Evolutionary conservation across 2,797 vertebrate species (phyloP), one percentile per base, ranked within the genome.

Genomic region (Squalus acanthias): DNA sequence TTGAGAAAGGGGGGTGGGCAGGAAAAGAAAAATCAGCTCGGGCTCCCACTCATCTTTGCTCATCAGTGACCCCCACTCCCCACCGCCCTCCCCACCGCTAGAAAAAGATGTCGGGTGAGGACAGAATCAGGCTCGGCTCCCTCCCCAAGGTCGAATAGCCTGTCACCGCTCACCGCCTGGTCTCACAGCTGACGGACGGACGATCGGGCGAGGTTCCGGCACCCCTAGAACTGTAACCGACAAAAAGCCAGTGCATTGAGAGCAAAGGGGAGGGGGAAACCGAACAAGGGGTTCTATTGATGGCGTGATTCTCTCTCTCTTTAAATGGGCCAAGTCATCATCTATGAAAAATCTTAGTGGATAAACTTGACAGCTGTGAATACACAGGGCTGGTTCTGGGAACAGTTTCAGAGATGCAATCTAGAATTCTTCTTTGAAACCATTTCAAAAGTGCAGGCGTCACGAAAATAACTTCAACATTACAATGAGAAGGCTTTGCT

Each of bases 271-370:
- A 93, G n/a, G 91, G 91, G 20, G 8, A 93, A 67, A 15, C 22
- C n/a, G 39, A 93, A 93, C 91, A 93, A 93, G 91, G 39, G 91
- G 20, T 0, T 63, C 88, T n/a, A 91, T 91, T 91, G 88, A 91
- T 63, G 26, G 88, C 57, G 29, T n/a, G 57, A 91, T 93, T 93
- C 33, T 50, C 67, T 93, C 91, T 93, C 20, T 39, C 8, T 93
- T 69, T 93, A 93, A 93, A 69, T 39, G 91, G 91, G 91, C 65
- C 91, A 93, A 93, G 65, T 46, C 91, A 93, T 93, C 91, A 93
- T 69, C 91, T 93, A 69, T 46, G 65, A 93, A 93, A 92, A 93
- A 46, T 69, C 65, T 26, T 39, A 9, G 63, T 26, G 91, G 91
- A 69, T 67, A 69, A 67, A 69, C 65, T 69, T 69, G 91, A 93